Evolutionary conservation across 2,113 vertebrate species (phyloP), one percentile per base, ranked within the genome.

Genomic region (Bostrychus sinensis): DNA sequence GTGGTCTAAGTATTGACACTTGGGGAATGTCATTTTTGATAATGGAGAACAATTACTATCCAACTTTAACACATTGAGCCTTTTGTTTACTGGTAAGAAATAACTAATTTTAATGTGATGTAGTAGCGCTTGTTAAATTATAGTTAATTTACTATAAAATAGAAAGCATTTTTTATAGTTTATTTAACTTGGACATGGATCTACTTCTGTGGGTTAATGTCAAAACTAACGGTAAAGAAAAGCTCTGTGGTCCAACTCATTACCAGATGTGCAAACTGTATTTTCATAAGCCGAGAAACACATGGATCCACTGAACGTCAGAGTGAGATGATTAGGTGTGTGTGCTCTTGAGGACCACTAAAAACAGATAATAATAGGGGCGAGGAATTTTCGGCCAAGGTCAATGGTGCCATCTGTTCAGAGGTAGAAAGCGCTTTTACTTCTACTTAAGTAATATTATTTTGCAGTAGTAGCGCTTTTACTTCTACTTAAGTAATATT

Each of bases 371-470:
- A 25, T 48, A 77, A 38, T 70, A 25, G 66, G 39, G 51, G 50
- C 13, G 23, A 10, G 41, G 66, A 79, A 86, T 20, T 78, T 62
- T 75, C 80, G 78, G 82, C 85, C 77, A 81, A 64, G 81, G 77
- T 81, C 46, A 75, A 59, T 43, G 30, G 41, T 55, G 50, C 66
- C 81, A 77, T 87, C 80, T 88, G 80, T 72, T 72, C 59, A 66
- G 12, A 59, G 64, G 30, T 82, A 81, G 70, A 32, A 72, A 70
- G 61, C 78, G 70, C 82, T 80, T 46, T 42, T 46, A 20, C 39
- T 56, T 28, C 69, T 74, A 77, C 61, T 64, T 20, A 32, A 30
- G 55, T n/a, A n/a, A 41, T 58, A 16, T 8, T 7, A 17, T 17
- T 45, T 10, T 7, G 43, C 11, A 48, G 22, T 25, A 2, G 12